These are phyloP conservation scores for Pocillopora damicornis DNA, from an alignment of 64 coral and sea anemone genomes.

Conservation along the genomic window DNA sequence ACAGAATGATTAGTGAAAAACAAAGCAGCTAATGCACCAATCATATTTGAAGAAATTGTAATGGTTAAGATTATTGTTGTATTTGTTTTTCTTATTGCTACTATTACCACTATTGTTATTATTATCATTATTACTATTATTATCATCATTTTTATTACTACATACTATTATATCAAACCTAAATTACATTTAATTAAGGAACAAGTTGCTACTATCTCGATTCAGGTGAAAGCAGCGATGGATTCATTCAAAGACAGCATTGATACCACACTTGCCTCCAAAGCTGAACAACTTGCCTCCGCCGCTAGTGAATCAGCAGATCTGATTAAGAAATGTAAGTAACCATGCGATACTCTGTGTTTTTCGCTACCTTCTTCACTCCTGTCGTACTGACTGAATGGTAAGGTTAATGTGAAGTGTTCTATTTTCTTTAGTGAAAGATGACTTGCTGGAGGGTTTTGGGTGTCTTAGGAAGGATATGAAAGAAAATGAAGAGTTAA, in stretches of 20 bases:
- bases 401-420: background rate
- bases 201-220: background rate
- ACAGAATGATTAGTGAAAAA: too few relatives aligned
- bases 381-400: background rate
- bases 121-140: too few relatives aligned
- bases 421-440: constrained; percentile 40
- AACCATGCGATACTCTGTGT: background rate
- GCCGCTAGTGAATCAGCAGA: constrained; percentile 65
- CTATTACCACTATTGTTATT: background rate
- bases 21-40: too few relatives aligned
- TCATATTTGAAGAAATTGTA: too few relatives aligned
- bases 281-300: constrained; percentile 56
- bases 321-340: constrained; percentile 72
- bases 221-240: constrained; percentile 67
- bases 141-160: too few relatives aligned
- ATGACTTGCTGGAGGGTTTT: constrained; percentile 47
- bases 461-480: constrained; percentile 32
- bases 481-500: constrained; percentile 48
- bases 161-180: too few relatives aligned
- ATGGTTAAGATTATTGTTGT: too few relatives aligned
- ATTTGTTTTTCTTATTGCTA: too few relatives aligned
- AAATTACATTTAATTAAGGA: background rate
- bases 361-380: background rate
- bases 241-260: constrained; percentile 77
- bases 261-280: constrained; percentile 52